Evolutionary conservation across 2,888 invertebrate species (phyloP).

Genomic region (Eupithecia subumbrata): DNA sequence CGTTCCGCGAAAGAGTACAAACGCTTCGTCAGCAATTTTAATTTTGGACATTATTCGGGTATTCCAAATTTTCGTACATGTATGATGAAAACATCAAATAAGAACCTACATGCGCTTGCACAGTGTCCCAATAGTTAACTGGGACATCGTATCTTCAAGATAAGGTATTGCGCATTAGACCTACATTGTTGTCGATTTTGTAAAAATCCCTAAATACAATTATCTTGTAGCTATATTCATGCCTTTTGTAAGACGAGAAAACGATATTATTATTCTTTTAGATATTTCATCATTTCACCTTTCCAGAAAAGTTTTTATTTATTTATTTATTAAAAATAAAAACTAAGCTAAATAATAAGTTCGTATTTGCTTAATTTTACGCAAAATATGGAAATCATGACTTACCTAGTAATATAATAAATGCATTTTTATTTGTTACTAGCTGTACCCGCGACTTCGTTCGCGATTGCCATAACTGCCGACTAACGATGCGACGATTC

Average conservation of each 20-base stretch:
- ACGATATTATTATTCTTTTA: neutral
- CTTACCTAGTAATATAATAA: too few relatives aligned
- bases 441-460: too few relatives aligned
- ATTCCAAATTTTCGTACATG: neutral
- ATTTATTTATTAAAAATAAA: too few relatives aligned
- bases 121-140: neutral
- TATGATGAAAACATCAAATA: neutral
- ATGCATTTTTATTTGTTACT: too few relatives aligned
- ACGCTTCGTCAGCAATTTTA: neutral
- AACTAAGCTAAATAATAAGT: too few relatives aligned
- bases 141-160: neutral
- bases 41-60: too few relatives aligned
- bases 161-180: neutral
- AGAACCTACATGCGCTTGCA: neutral
- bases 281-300: too few relatives aligned
- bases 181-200: neutral
- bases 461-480: too few relatives aligned
- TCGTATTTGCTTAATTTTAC: too few relatives aligned
- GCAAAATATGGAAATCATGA: too few relatives aligned
- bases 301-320: too few relatives aligned
- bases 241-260: neutral
- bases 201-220: neutral
- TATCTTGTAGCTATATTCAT: neutral
- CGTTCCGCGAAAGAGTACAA: neutral
- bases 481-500: too few relatives aligned